phyloP scores from a whole-genome alignment of 2,113 vertebrate species.

The Sebastes fasciatus region DNA sequence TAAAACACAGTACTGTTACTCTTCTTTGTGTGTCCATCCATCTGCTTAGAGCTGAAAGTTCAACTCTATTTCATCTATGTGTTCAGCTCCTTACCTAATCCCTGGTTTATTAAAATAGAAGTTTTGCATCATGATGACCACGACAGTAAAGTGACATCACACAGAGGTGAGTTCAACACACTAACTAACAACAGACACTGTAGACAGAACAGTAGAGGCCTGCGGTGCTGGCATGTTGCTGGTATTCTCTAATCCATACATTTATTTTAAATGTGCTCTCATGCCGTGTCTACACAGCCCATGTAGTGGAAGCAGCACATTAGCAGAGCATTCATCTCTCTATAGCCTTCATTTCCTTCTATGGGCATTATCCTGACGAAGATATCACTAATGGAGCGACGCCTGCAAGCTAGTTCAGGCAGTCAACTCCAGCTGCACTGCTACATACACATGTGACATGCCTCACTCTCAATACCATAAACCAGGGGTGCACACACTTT shows the following conservation, averaged over 20 bases:
- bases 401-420: too few relatives aligned
- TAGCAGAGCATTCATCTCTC: too few relatives aligned
- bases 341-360: neutral
- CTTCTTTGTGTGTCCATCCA: neutral
- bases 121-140: neutral
- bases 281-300: too few relatives aligned
- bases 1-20: slow-evolving; percentile 4
- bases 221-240: neutral
- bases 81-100: neutral
- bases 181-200: neutral
- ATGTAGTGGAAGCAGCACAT: too few relatives aligned
- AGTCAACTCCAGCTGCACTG: too few relatives aligned
- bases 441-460: too few relatives aligned
- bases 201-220: neutral
- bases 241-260: neutral
- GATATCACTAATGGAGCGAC: neutral
- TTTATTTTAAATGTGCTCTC: too few relatives aligned
- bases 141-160: neutral
- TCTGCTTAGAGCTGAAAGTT: neutral
- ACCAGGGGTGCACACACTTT: too few relatives aligned
- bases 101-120: neutral
- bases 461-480: too few relatives aligned
- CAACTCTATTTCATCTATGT: neutral
- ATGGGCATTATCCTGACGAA: neutral
- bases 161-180: too few relatives aligned